A percentile compares a stretch with the other conserved stretches of the same genome.
These are phyloP conservation scores for Tragelaphus strepsiceros DNA, from an alignment of 2,113 vertebrate genomes.

Conservation along the genomic window DNA sequence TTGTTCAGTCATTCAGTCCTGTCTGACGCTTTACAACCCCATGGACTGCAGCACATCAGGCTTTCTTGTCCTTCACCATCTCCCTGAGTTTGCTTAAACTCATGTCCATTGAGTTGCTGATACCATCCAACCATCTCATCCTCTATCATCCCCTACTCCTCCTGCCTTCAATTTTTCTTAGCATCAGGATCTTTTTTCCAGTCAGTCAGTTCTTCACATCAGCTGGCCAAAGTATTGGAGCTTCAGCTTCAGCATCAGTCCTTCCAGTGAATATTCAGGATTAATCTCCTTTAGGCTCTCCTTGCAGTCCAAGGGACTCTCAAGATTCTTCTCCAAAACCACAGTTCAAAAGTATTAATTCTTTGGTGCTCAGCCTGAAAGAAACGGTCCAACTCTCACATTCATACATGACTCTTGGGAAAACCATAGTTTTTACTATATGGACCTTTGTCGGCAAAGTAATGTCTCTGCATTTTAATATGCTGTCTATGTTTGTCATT, in stretches of 20 bases:
- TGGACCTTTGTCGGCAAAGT: background rate
- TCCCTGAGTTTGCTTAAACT: background rate
- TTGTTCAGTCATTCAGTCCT: background rate
- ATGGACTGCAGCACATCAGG: background rate
- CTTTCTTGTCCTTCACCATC: background rate
- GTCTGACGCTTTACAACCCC: background rate
- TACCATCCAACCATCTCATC: background rate
- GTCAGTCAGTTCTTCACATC: background rate
- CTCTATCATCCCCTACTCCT: background rate
- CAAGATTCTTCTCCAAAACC: background rate
- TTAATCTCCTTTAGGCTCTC: background rate
- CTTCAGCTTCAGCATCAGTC: background rate
- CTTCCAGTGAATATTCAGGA: background rate
- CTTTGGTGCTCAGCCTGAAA: background rate
- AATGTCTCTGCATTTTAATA: background rate
- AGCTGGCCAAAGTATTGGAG: background rate
- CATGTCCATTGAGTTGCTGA: background rate
- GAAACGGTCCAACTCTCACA: background rate
- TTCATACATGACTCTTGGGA: background rate
- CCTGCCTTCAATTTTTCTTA: background rate
- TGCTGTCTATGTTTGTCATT: background rate
- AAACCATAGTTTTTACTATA: background rate
- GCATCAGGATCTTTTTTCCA: background rate
- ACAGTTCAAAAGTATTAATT: background rate
- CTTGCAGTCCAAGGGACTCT: background rate